Evolutionary conservation across 2,797 vertebrate genomes (phyloP), one percentile per base, ranked within the genome.

Genomic region (Scarus forsteni): DNA sequence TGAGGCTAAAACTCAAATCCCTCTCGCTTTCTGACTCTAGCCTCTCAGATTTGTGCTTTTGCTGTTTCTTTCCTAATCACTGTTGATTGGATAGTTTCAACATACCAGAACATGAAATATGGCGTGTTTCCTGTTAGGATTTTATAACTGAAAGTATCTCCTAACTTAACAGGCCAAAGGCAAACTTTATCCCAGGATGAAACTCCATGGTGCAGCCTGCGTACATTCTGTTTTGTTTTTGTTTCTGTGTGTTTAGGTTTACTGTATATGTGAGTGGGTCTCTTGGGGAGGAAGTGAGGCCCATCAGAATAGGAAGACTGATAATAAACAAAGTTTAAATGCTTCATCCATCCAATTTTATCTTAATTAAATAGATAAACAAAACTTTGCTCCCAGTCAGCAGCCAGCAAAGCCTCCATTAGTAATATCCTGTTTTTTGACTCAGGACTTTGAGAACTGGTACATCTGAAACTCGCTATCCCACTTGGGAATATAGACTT

Each of bases 361-460:
- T 84, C 80, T 69, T 80, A 77, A 86, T 89, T 89, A 89, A 79
- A 70, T 46, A 83, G 85, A 92, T 86, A 88, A 90, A 85, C 84
- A 81, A 69, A 82, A 42, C 52, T 63, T n/a, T 18, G 69, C 73
- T 85, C 60, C 80, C 5, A 8, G 65, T 70, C 80, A 66, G 46
- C 49, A 44, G 40, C 34, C 60, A 74, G 50, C 34, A 44, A 34
- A 68, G 39, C 45, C 46, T 65, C 50, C 50, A 15, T 73, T 71
- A 27, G 49, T 63, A 66, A 60, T 19, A 50, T 46, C 52, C 62
- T 71, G n/a, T 18, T 18, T 66, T 48, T 68, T 1, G 1, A 45
- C 34, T n/a, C 44, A 10, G 58, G 27, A 56, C 16, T 59, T 71
- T 11, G 5, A 62, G 36, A 19, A 36, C 18, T 13, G 16, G n/a